Evolutionary conservation across 2,797 vertebrate species (phyloP), one percentile per base, ranked within the genome.

Genomic region (Valencia hispanica): DNA sequence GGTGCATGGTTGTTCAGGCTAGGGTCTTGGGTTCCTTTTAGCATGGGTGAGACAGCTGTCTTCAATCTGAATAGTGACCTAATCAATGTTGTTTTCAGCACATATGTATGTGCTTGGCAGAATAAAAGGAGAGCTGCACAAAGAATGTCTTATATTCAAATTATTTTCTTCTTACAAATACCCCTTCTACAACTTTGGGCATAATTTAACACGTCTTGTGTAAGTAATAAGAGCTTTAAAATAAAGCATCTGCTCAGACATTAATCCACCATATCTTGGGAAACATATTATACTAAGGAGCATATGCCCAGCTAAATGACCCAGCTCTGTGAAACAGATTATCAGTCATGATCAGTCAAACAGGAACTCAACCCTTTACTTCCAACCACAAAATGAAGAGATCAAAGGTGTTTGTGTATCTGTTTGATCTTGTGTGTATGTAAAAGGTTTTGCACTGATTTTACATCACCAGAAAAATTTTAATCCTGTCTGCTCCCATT

Each of bases 381-480:
- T 81, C 70, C 48, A 20, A 66, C 1, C 8, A 41, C 63, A 25
- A 59, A 57, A 68, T 18, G 68, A 18, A 63, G 2, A 61, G 63
- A 73, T 45, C 0, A 43, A 73, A 63, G 68, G 39, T 39, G 1
- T n/a, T 63, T 55, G 3, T 50, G 41, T 27, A 65, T 73, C 18
- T 7, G 2, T 20, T 25, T n/a, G 0, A 59, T 2, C 43, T 39
- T 48, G 2, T 45, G n/a, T 51, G 2, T 2, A 59, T 78, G 20
- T 14, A 22, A 61, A 78, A 1, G 25, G 47, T 4, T 47, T n/a
- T 50, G 50, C 43, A 45, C 17, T 25, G 0, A 5, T 61, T 59
- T 68, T 57, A 69, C 61, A 77, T 74, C 32, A 81, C 12, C 72
- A 74, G 43, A 25, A 53, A 59, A 77, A 82, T 86, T 53, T n/a